Evolutionary conservation across 2,888 invertebrate species (phyloP).

Genomic region (Tetanocera ferruginea): DNA sequence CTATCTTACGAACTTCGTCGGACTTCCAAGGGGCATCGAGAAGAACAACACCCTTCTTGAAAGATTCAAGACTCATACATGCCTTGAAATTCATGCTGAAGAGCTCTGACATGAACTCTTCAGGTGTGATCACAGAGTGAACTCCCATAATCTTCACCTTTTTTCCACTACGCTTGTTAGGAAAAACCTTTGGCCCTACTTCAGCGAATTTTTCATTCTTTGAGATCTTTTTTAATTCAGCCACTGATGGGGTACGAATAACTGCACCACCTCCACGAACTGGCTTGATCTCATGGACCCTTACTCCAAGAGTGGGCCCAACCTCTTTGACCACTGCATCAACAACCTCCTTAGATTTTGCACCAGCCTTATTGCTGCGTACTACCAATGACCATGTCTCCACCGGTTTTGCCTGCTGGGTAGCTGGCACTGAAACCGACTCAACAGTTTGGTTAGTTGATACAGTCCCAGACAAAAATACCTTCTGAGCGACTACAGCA

Average conservation of each 20-base stretch:
- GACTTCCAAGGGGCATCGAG: constrained; percentile 32
- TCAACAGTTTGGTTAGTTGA: too few relatives aligned
- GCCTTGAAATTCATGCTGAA: too few relatives aligned
- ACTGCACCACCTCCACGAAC: neutral
- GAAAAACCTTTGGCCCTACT: neutral
- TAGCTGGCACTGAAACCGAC: too few relatives aligned
- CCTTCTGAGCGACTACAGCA: too few relatives aligned
- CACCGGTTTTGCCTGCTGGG: too few relatives aligned
- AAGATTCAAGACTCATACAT: neutral
- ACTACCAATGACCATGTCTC: neutral
- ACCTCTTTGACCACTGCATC: neutral
- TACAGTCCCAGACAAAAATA: too few relatives aligned
- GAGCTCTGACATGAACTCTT: too few relatives aligned
- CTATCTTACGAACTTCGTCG: neutral
- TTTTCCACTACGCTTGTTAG: neutral
- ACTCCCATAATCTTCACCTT: too few relatives aligned
- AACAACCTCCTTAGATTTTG: neutral
- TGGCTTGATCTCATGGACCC: neutral
- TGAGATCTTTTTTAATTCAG: neutral
- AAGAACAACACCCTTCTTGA: constrained; percentile 12
- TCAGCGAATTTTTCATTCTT: neutral
- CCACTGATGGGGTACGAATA: neutral
- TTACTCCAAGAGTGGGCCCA: neutral
- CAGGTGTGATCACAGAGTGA: too few relatives aligned
- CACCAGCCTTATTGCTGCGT: neutral